phyloP scores from a whole-genome alignment of 2,797 vertebrate genomes.

The Aphelocoma californica region DNA sequence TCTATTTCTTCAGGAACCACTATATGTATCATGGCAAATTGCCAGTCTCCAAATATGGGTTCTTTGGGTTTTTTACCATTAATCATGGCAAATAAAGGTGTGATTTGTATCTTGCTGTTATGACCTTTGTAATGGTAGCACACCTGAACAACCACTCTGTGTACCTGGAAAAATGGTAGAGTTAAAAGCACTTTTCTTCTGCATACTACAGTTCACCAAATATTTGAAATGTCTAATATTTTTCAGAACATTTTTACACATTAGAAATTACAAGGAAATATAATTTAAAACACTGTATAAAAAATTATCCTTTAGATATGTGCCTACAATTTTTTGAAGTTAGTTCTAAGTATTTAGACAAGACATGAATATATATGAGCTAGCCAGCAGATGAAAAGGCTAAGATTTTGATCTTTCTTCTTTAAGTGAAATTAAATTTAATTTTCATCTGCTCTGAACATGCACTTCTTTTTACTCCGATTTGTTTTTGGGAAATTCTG shows the following conservation, averaged over 20 bases:
- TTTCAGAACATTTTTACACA: background rate
- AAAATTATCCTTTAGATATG: background rate
- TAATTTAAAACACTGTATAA: background rate
- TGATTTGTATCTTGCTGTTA: background rate
- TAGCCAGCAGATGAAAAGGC: background rate
- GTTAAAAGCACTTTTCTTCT: background rate
- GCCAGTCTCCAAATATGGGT: accelerated
- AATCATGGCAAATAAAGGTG: background rate
- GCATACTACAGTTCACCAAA: background rate
- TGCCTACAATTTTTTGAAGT: background rate
- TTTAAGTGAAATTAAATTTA: background rate
- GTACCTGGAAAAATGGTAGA: background rate
- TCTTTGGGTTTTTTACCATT: background rate
- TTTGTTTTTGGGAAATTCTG: background rate
- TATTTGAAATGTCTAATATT: background rate
- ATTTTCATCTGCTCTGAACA: background rate
- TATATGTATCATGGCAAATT: background rate
- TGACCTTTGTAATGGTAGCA: background rate
- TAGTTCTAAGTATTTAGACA: background rate
- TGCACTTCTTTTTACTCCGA: background rate
- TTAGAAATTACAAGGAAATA: background rate
- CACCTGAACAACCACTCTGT: background rate
- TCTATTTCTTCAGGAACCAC: background rate
- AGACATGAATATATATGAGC: background rate
- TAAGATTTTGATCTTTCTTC: background rate